A percentile compares a stretch with the other conserved stretches of the same genome.
Evolutionary conservation across 2,797 vertebrate genomes (phyloP).

Genomic region (Buceros bicornis): DNA sequence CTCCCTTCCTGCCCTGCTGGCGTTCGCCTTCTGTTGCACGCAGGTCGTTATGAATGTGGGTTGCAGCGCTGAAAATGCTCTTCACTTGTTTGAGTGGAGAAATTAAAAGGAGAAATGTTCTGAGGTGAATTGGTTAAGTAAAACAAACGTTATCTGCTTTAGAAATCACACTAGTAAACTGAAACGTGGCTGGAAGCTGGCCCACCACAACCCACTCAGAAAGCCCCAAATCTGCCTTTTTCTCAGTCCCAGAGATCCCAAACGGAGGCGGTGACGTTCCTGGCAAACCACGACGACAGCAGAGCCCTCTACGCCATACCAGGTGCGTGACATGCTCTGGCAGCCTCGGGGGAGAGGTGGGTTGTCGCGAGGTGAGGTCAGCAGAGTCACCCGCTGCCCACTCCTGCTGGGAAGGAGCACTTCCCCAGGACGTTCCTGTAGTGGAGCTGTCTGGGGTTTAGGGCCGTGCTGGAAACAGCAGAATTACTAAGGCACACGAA

Average conservation of each 20-base stretch:
- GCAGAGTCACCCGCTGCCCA: rapidly evolving
- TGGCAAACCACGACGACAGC: constrained; percentile 98
- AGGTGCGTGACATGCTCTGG: constrained; percentile 79
- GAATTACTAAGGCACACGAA: rapidly evolving
- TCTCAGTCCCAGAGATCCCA: constrained; percentile 96
- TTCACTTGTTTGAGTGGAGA: background rate
- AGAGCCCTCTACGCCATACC: constrained; percentile 97
- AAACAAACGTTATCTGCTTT: rapidly evolving
- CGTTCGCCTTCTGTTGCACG: background rate
- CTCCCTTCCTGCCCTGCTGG: background rate
- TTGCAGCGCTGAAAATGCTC: background rate
- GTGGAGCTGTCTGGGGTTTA: background rate
- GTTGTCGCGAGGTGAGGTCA: background rate
- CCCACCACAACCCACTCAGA: background rate
- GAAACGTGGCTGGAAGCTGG: background rate
- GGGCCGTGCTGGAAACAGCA: background rate
- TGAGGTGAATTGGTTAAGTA: background rate
- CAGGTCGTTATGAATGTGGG: background rate
- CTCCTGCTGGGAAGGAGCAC: background rate
- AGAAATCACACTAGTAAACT: background rate
- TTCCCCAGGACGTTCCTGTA: background rate
- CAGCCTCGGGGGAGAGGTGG: background rate
- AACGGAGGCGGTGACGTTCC: constrained; percentile 96
- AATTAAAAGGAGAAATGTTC: background rate
- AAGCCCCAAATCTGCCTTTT: background rate